Base-by-base conservation (phyloP, 2,888 invertebrate genomes). In the Amphipyra tragopoginis region DNA sequence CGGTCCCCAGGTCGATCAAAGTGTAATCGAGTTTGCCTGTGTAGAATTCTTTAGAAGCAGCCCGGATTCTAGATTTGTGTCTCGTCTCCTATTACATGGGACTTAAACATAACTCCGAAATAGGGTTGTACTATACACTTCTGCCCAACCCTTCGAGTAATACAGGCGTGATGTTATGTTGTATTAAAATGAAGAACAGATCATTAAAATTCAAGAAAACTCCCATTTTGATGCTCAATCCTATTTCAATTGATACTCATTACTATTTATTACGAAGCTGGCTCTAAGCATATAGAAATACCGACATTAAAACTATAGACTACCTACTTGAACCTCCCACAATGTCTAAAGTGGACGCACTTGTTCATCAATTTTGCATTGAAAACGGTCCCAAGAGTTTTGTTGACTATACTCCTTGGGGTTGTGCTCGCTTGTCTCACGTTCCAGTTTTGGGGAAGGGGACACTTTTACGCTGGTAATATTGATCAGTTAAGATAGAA, bases 401-500 rank as follows among this genome's bases (percentile, higher is more conserved):
- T 40, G 21, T 43, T 43, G 7, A 0, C 8, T 13, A 39, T n/a
- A 5, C 14, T 26, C 7, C n/a, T 40, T 10, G 14, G 39, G 21
- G 11, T n/a, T 26, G 26, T 40, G 6, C 45, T 15, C 21, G 21
- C 21, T 21, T 21, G 21, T 21, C 21, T 21, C 21, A 42, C 42
- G 21, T n/a, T 59, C 40, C 8, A 39, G 0, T 33, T 15, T 44
- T 45, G 14, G 14, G 7, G 6, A 60, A 21, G 6, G 14, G 48
- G 21, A 59, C 13, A 43, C 14, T 45, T 42, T 36, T 7, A 34
- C 33, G 8, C 7, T 39, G 9, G 10, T 8, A 50, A 39, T 60
- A 36, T 36, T 10, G 36, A 36, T 11, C 11, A 36, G 11, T 9
- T 36, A 36, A 36, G 10, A 29, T 36, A 36, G 3, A 9, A 36